Evolutionary conservation across 2,888 invertebrate species (phyloP).

Genomic region (Eretmocerus hayati): DNA sequence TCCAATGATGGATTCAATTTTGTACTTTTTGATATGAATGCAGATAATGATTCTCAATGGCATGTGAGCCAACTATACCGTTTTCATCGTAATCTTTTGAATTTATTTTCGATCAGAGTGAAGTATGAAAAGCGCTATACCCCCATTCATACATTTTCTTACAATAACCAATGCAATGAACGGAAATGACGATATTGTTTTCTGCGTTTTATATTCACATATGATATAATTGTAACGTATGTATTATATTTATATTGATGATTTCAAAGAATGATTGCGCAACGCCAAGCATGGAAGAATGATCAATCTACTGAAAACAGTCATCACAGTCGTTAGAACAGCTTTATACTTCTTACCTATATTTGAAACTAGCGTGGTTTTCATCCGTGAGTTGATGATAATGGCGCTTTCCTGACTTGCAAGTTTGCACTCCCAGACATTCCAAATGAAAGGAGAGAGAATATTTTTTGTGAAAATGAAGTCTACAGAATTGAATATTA

Average conservation of each 20-base stretch:
- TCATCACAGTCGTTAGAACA: slow-evolving; percentile 2
- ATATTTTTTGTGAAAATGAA: slow-evolving; percentile 19
- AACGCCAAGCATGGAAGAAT: slow-evolving; percentile 5
- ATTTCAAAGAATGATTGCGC: not conserved
- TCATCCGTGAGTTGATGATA: too few species aligned
- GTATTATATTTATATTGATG: slow-evolving; percentile 7
- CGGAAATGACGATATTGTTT: not conserved
- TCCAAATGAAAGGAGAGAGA: slow-evolving; percentile 10
- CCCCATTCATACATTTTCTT: too few species aligned
- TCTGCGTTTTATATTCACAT: slow-evolving; percentile 7
- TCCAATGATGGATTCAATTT: too few species aligned
- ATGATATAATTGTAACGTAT: slow-evolving; percentile 5
- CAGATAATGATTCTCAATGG: too few species aligned
- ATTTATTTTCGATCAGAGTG: too few species aligned
- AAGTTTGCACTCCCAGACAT: slow-evolving; percentile 17
- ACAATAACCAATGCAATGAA: slow-evolving; percentile 8
- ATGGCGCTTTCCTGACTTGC: too few species aligned
- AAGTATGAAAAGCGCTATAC: too few species aligned
- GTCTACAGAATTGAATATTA: slow-evolving; percentile 3
- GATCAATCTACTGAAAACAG: too few species aligned
- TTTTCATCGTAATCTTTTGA: too few species aligned
- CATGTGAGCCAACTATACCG: too few species aligned
- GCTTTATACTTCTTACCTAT: too few species aligned
- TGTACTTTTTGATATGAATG: not conserved
- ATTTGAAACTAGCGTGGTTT: too few species aligned